phyloP scores from a whole-genome alignment of 2,888 invertebrate genomes.

The Trachelus stipa region DNA sequence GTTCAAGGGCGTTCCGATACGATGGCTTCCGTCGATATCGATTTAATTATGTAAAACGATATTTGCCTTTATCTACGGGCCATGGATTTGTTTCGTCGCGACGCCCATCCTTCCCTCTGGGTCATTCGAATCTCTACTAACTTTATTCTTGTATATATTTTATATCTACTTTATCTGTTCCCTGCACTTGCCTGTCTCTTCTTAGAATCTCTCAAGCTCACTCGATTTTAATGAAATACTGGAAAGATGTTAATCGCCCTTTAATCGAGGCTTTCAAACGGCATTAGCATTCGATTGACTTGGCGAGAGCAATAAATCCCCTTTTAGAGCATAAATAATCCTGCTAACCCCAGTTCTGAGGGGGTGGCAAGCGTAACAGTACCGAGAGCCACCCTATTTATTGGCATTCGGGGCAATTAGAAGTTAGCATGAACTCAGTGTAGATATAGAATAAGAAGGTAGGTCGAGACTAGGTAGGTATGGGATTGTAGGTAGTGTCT shows the following conservation, averaged over 20 bases:
- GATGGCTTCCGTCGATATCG: not conserved
- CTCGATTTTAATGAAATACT: not conserved
- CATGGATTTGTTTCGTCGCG: not conserved
- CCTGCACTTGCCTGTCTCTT: not conserved
- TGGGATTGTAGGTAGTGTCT: not conserved
- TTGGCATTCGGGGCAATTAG: constrained; percentile 46
- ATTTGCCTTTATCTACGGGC: not conserved
- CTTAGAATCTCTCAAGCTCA: not conserved
- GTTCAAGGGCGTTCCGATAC: not conserved
- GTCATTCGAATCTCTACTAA: not conserved
- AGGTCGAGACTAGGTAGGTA: not conserved
- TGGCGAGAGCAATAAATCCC: constrained; percentile 37
- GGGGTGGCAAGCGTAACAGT: not conserved
- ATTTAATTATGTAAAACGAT: constrained; percentile 17
- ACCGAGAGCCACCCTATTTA: constrained; percentile 5
- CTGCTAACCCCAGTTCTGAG: not conserved
- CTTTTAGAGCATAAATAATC: constrained; percentile 23
- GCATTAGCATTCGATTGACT: constrained; percentile 42
- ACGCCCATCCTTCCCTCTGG: not conserved
- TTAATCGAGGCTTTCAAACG: constrained; percentile 25
- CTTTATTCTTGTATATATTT: not conserved
- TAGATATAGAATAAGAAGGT: constrained; percentile 8
- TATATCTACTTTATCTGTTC: not conserved
- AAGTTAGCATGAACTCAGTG: constrained; percentile 32
- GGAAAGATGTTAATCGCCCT: constrained; percentile 10